Evolutionary conservation across 2,797 vertebrate species (phyloP).

Genomic region (Microchirus variegatus): DNA sequence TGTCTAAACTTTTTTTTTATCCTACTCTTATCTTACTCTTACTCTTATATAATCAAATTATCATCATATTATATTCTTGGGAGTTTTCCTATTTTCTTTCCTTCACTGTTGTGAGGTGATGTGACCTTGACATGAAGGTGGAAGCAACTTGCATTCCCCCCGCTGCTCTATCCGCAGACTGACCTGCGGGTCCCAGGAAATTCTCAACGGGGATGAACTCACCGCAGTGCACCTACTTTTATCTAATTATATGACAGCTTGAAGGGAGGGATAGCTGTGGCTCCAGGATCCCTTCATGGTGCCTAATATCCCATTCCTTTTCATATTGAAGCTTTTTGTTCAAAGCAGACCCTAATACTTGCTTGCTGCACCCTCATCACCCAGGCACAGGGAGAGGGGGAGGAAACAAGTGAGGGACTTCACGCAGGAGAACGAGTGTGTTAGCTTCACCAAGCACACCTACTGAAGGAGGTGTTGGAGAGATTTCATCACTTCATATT

Average conservation of each 20-base stretch:
- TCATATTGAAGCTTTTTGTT: conserved; percentile 76
- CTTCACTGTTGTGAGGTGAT: conserved; percentile 53
- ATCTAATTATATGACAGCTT: conserved; percentile 79
- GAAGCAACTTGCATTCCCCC: conserved; percentile 43
- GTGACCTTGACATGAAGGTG: conserved; percentile 70
- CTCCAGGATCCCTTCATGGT: conserved; percentile 50
- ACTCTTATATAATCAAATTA: conserved; percentile 50
- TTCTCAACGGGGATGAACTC: conserved; percentile 59
- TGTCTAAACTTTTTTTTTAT: too few relatives aligned
- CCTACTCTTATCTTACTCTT: background rate
- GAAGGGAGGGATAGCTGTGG: conserved; percentile 57
- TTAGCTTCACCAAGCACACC: conserved; percentile 52
- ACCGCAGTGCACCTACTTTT: conserved; percentile 64
- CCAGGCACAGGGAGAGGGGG: conserved; percentile 26
- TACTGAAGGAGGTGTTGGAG: conserved; percentile 61
- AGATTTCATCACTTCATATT: conserved; percentile 67
- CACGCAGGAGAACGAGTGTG: conserved; percentile 25
- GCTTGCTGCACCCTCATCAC: conserved; percentile 51
- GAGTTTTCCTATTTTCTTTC: conserved; percentile 14
- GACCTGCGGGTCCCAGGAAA: conserved; percentile 56
- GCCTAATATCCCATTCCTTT: conserved; percentile 77
- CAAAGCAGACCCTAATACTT: conserved; percentile 71
- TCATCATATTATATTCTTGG: conserved; percentile 37
- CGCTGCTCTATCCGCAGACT: conserved; percentile 33
- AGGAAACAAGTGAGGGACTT: conserved; percentile 20